Evolutionary conservation across 2,797 vertebrate genomes (phyloP), one percentile per base, ranked within the genome.

Genomic region (Sebastiscus tertius): DNA sequence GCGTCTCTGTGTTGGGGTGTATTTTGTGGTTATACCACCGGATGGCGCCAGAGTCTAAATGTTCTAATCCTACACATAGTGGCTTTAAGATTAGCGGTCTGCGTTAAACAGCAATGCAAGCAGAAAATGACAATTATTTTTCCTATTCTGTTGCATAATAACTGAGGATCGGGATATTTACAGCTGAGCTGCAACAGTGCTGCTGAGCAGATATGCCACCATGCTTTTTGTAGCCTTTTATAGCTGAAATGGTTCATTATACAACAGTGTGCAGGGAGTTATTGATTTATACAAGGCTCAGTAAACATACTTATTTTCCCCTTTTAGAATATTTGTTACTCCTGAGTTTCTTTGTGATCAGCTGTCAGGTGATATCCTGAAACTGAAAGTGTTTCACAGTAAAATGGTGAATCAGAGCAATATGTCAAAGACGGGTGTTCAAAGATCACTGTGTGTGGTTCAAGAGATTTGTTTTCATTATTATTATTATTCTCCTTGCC

Each of bases 371-470:
- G 92, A 96, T 14, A 22, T 62, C 18, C 16, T 49, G 24, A 29
- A 29, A 20, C 10, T 18, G 29, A 5, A 39, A 16, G 24, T 96
- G 96, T 95, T 95, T 67, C 73, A 96, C 75, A 94, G 96, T 96
- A 94, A 96, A 96, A 96, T 95, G 95, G 95, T 96, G 96, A 97
- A 97, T 96, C 96, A 96, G 97, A 97, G 97, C 96, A 97, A 97
- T 96, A 97, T 97, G 96, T 97, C 95, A 96, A 95, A 95, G 96
- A 80, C 6, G 95, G 95, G 95, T 95, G 96, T 96, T 97, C 95
- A 95, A 96, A 96, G 96, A 95, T 96, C 95, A 95, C 95, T 96
- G 96, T 97, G 22, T 96, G 96, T 95, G 95, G 95, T 96, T 96
- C 75, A 33, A 72, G 95, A 96, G 95, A 95, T 95, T 67, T 65